Percentiles rank a stretch among this genome's conserved stretches.
These are phyloP conservation scores for Pantherophis alleghaniensis DNA, from an alignment of 2,797 vertebrate species.

Conservation along the genomic window DNA sequence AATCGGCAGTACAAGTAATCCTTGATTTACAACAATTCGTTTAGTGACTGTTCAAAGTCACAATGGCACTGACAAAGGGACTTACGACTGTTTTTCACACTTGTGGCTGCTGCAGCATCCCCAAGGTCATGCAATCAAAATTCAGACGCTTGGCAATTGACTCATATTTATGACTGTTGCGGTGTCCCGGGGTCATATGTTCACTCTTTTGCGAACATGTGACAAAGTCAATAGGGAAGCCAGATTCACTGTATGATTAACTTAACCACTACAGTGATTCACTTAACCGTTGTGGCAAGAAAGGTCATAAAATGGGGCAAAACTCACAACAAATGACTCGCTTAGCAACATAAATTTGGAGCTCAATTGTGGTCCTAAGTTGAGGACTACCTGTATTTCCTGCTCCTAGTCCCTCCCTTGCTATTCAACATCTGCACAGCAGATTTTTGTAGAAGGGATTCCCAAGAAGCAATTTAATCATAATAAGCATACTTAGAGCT, in stretches of 20 bases:
- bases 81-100: not conserved
- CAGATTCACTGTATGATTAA: not conserved
- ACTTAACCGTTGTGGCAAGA: not conserved
- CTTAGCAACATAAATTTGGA: not conserved
- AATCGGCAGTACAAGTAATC: not conserved
- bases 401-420: not conserved
- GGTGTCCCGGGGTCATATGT: not conserved
- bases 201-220: not conserved
- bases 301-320: not conserved
- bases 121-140: not conserved
- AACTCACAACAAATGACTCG: not conserved
- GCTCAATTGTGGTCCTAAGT: not conserved
- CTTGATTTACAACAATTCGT: not conserved
- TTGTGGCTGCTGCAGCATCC: not conserved
- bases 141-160: not conserved
- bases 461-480: not conserved
- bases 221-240: not conserved
- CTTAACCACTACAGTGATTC: not conserved
- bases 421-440: not conserved
- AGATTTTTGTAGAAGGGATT: not conserved
- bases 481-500: not conserved
- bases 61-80: not conserved
- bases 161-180: not conserved
- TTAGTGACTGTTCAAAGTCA: not conserved
- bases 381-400: not conserved